These are phyloP conservation scores for Donacobius atricapilla DNA, from an alignment of 2,113 vertebrate genomes.

Conservation along the genomic window DNA sequence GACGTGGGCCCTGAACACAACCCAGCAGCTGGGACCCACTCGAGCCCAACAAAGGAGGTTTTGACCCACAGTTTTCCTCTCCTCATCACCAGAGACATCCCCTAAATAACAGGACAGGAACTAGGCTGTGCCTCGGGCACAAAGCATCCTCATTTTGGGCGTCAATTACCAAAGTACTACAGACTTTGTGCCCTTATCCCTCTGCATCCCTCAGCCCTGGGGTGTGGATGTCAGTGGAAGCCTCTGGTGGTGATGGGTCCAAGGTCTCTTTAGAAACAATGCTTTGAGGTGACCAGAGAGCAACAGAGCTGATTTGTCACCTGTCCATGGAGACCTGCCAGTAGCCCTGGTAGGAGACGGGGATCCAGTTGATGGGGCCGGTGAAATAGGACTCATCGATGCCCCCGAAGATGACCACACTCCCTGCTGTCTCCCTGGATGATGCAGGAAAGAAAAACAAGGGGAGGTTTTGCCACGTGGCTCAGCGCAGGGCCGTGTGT, in stretches of 20 bases:
- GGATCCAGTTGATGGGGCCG: slow-evolving; percentile 72
- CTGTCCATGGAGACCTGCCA: slow-evolving; percentile 80
- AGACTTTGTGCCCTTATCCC: background rate
- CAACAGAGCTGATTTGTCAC: slow-evolving; percentile 17
- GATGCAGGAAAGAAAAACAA: background rate
- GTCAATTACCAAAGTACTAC: fast-evolving
- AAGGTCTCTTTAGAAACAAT: background rate
- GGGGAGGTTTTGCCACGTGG: background rate
- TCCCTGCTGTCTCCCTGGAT: slow-evolving; percentile 19
- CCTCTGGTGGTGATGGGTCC: too few species aligned
- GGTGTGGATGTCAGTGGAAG: background rate
- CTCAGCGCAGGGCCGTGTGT: fast-evolving
- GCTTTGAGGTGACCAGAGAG: background rate
- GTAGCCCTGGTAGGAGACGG: slow-evolving; percentile 70
- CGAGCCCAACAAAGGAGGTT: fast-evolving
- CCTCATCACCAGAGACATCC: background rate
- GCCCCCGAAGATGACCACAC: slow-evolving; percentile 74
- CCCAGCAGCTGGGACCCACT: background rate
- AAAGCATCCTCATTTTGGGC: background rate
- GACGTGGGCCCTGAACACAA: fast-evolving
- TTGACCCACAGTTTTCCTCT: background rate
- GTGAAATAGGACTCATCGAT: slow-evolving; percentile 60
- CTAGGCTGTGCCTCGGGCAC: too few species aligned
- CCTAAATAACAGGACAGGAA: background rate
- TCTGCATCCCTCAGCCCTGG: background rate